These are phyloP conservation scores for Monoplex corrugatus DNA, from an alignment of 2,888 invertebrate species.

Conservation along the genomic window DNA sequence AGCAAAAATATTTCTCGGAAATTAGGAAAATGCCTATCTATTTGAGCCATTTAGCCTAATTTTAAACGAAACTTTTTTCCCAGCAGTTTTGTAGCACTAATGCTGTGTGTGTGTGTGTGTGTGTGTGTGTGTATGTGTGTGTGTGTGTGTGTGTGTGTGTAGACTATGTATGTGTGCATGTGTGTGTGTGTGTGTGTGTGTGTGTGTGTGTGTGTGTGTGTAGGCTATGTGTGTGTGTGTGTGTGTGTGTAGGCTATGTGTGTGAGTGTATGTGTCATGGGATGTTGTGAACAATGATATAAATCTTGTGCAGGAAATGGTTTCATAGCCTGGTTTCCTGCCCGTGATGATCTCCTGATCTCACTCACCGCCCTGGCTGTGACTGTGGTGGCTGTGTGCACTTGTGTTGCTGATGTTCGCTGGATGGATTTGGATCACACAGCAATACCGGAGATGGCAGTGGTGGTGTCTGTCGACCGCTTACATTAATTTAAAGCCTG, in stretches of 20 bases:
- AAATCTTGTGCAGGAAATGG: constrained; percentile 2
- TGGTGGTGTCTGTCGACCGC: too few species aligned
- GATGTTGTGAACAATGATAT: not conserved
- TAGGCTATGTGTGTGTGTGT: not conserved
- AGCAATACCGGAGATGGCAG: too few species aligned
- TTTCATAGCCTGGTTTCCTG: not conserved
- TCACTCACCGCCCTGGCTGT: not conserved
- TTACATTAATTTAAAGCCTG: too few species aligned
- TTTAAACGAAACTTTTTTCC: too few species aligned
- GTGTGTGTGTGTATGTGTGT: not conserved
- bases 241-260: not conserved
- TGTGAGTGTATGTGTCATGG: not conserved
- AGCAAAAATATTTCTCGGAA: too few species aligned
- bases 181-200: not conserved
- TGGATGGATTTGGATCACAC: too few species aligned
- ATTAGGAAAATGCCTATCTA: too few species aligned
- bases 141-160: too few species aligned
- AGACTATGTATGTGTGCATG: not conserved
- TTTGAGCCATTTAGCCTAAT: too few species aligned
- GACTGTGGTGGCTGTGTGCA: not conserved
- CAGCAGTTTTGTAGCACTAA: too few species aligned
- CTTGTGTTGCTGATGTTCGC: not conserved
- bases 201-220: constrained; percentile 11
- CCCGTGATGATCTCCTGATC: not conserved
- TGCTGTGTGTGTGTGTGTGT: too few species aligned